A percentile compares a stretch with the other conserved stretches of the same genome.
Conservation (phyloP, 2,888 invertebrate genomes). For the Sinotaia quadrata region DNA sequence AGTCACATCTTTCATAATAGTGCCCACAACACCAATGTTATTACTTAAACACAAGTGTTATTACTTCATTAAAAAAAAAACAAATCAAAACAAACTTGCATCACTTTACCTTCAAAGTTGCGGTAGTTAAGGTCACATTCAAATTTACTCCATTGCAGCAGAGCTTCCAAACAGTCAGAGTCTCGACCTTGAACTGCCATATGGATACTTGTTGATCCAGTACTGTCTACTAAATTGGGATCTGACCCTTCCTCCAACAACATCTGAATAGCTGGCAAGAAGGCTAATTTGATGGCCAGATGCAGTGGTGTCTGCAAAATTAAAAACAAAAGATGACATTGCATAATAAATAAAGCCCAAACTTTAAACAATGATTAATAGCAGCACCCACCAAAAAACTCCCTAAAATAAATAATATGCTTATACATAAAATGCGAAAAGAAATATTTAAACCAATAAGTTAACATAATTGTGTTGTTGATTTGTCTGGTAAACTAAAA, state of each 20-base stretch:
- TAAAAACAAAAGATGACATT: not conserved
- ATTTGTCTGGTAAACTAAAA: no score
- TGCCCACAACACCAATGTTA: not conserved
- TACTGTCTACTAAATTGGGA: slow-evolving; percentile 55
- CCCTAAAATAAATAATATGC: no score
- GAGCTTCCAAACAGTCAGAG: slow-evolving; percentile 40
- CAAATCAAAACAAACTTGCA: not conserved
- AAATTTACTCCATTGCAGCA: slow-evolving; percentile 39
- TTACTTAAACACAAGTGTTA: not conserved
- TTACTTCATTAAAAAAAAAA: not conserved
- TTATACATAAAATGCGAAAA: no score
- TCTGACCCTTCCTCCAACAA: slow-evolving; percentile 53
- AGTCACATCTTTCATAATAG: no score
- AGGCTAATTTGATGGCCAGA: slow-evolving; percentile 54
- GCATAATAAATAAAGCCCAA: no score
- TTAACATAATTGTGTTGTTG: no score
- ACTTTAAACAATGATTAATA: no score
- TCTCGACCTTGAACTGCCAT: slow-evolving; percentile 52
- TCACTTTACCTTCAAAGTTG: slow-evolving; percentile 52
- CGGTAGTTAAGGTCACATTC: slow-evolving; percentile 47
- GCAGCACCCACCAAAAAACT: no score
- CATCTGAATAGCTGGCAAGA: slow-evolving; percentile 47
- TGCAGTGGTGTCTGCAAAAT: slow-evolving; percentile 57
- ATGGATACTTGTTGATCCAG: slow-evolving; percentile 54
- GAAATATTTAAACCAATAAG: no score